Evolutionary conservation across 2,113 vertebrate genomes (phyloP).

Genomic region (Rhizomys pruinosus): DNA sequence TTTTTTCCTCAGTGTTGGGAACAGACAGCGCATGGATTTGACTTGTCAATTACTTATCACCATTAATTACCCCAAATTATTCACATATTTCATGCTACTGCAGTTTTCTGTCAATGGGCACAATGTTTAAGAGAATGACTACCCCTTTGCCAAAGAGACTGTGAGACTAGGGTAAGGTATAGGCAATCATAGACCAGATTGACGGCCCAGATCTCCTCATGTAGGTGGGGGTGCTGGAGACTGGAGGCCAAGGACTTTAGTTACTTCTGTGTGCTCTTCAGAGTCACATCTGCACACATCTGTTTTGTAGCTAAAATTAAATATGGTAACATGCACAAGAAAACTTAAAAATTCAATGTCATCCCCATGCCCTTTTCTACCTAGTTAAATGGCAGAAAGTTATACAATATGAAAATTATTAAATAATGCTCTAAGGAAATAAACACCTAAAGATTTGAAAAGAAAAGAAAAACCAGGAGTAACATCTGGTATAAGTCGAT

Average conservation of each 20-base stretch:
- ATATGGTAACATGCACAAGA: background rate
- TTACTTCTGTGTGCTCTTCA: background rate
- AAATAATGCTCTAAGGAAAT: background rate
- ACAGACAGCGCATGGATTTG: background rate
- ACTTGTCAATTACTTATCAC: background rate
- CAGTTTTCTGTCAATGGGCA: background rate
- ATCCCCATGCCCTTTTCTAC: background rate
- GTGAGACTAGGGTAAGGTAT: background rate
- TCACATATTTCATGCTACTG: background rate
- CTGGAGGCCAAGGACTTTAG: background rate
- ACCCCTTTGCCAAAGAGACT: background rate
- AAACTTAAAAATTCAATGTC: background rate
- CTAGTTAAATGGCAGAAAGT: background rate
- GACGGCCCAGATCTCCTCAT: background rate
- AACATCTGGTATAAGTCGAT: background rate
- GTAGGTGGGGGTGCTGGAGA: background rate
- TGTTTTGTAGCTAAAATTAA: conserved; percentile 31
- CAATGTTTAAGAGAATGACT: background rate
- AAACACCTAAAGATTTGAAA: background rate
- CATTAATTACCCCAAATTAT: background rate
- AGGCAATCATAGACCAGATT: background rate
- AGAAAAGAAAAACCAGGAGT: background rate
- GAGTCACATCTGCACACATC: background rate
- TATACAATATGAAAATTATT: background rate
- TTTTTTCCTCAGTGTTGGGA: background rate